Percentiles rank a stretch among this genome's conserved stretches.
These are phyloP conservation scores for Chloroceryle inda DNA, from an alignment of 2,797 vertebrate genomes.

Conservation along the genomic window DNA sequence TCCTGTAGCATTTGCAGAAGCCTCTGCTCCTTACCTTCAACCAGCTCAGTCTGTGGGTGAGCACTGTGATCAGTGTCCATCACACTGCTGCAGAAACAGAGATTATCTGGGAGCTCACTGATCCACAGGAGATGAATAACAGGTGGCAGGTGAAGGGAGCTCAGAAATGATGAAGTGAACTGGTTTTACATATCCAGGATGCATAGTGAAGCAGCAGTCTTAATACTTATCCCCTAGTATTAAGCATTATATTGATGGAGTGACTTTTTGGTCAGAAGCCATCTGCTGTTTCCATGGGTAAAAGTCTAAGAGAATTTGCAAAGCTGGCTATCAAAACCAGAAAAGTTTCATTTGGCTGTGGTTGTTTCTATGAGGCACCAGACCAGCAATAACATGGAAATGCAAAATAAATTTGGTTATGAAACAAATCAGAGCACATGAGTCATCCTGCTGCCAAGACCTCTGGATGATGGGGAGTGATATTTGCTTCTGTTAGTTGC, in stretches of 20 bases:
- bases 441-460: background rate
- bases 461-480: background rate
- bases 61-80: background rate
- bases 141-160: slow-evolving; percentile 61
- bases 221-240: slow-evolving; percentile 36
- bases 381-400: background rate
- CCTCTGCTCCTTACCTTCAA: background rate
- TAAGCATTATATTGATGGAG: slow-evolving; percentile 50
- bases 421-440: background rate
- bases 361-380: background rate
- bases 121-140: slow-evolving; percentile 25
- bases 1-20: background rate
- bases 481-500: background rate
- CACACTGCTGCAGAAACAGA: background rate
- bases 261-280: slow-evolving; percentile 64
- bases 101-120: background rate
- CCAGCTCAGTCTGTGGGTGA: background rate
- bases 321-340: background rate
- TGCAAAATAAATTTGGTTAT: background rate
- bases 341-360: background rate
- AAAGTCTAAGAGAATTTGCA: slow-evolving; percentile 50
- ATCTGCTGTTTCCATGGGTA: slow-evolving; percentile 32
- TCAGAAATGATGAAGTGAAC: slow-evolving; percentile 50
- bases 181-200: slow-evolving; percentile 21
- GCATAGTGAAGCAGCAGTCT: slow-evolving; percentile 28